phyloP scores from a whole-genome alignment of 2,888 invertebrate genomes.

The Parapristionchus giblindavisi region DNA sequence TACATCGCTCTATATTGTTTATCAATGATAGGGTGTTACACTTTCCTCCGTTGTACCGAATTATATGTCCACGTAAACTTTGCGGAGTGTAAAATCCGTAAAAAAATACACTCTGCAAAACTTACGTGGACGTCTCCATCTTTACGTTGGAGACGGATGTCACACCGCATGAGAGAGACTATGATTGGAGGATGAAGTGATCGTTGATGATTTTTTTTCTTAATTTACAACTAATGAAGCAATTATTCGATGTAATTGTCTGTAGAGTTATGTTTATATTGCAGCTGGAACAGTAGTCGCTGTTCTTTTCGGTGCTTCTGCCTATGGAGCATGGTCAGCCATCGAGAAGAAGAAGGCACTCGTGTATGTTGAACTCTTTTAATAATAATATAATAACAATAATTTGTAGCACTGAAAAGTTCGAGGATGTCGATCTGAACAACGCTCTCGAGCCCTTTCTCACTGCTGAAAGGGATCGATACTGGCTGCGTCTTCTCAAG shows the following conservation, averaged over 20 bases:
- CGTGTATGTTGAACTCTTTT: slow-evolving; percentile 9
- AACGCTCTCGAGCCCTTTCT: slow-evolving; percentile 68
- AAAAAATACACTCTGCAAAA: background rate
- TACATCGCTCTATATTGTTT: too few relatives aligned
- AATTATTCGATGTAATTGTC: too few relatives aligned
- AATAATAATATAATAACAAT: background rate
- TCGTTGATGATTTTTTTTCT: too few relatives aligned
- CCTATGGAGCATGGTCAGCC: slow-evolving; percentile 53
- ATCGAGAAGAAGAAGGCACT: slow-evolving; percentile 39
- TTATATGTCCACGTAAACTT: too few relatives aligned
- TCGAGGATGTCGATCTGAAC: slow-evolving; percentile 66
- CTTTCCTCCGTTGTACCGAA: too few relatives aligned
- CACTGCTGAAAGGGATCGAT: slow-evolving; percentile 66
- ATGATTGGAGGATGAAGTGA: too few relatives aligned
- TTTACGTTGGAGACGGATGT: too few relatives aligned
- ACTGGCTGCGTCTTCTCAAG: slow-evolving; percentile 67
- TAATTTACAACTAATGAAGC: too few relatives aligned
- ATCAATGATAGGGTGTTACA: too few relatives aligned
- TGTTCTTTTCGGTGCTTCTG: slow-evolving; percentile 51
- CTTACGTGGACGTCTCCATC: too few relatives aligned
- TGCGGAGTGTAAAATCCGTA: background rate
- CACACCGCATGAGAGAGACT: too few relatives aligned
- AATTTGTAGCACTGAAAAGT: slow-evolving; percentile 60
- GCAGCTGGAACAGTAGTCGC: slow-evolving; percentile 56
- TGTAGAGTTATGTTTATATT: slow-evolving; percentile 38